Evolutionary conservation across 2,797 vertebrate species (phyloP).

Genomic region (Sternarchorhynchus goeldii): DNA sequence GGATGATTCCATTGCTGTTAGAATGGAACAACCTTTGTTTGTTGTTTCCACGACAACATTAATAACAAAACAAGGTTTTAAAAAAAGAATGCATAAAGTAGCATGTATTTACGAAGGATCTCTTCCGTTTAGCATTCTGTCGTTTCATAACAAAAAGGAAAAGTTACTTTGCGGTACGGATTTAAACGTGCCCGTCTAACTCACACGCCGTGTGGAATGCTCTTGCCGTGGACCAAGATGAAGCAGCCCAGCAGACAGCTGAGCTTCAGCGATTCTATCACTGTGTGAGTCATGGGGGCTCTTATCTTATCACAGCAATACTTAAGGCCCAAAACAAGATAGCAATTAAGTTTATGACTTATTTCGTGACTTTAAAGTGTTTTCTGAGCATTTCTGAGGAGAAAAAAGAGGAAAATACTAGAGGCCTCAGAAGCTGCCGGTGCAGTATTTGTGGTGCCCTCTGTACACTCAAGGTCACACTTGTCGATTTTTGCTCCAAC

Average conservation of each 20-base stretch:
- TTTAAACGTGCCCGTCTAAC: background rate
- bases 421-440: constrained; percentile 9
- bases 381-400: constrained; percentile 41
- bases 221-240: too few species aligned
- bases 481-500: background rate
- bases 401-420: constrained; percentile 8
- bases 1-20: constrained; percentile 68
- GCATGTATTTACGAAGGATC: background rate
- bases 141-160: constrained; percentile 39
- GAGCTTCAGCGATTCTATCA: background rate
- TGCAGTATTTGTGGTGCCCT: constrained; percentile 23
- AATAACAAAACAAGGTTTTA: constrained; percentile 58
- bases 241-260: background rate
- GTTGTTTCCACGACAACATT: constrained; percentile 54
- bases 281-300: constrained; percentile 10
- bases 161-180: constrained; percentile 52
- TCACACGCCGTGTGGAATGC: background rate
- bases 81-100: constrained; percentile 44
- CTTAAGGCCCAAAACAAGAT: constrained; percentile 63
- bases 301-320: constrained; percentile 48
- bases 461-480: constrained; percentile 34
- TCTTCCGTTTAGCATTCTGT: background rate
- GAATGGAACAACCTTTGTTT: background rate
- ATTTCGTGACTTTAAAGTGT: constrained; percentile 62
- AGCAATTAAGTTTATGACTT: constrained; percentile 66